Percentiles rank a stretch among this genome's conserved stretches.
These are phyloP conservation scores for Danaus plexippus DNA, from an alignment of 1,140 invertebrate species.

Conservation along the genomic window DNA sequence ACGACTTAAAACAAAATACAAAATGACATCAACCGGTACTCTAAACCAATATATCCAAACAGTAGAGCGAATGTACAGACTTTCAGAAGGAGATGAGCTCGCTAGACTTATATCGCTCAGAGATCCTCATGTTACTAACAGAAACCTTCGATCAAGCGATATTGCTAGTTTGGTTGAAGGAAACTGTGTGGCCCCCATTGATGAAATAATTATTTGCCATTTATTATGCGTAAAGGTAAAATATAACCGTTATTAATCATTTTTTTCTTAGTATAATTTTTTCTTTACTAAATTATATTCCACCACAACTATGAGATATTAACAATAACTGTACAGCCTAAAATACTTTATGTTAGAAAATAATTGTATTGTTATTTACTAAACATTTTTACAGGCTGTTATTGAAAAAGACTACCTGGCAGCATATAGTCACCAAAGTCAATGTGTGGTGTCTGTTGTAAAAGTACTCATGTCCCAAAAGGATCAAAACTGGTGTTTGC, in stretches of 20 bases:
- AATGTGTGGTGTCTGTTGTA: conserved; percentile 83
- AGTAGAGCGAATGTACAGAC: conserved; percentile 71
- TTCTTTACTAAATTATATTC: conserved; percentile 28
- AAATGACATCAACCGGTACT: conserved; percentile 62
- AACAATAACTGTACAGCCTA: too few relatives aligned
- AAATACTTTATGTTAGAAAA: too few relatives aligned
- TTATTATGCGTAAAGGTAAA: conserved; percentile 75
- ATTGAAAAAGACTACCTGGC: conserved; percentile 76
- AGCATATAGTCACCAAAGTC: conserved; percentile 85
- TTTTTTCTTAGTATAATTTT: conserved; percentile 11
- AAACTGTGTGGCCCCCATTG: conserved; percentile 80
- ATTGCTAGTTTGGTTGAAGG: conserved; percentile 81
- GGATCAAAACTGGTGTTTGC: conserved; percentile 96
- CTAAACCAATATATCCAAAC: conserved; percentile 68
- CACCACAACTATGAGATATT: conserved; percentile 22
- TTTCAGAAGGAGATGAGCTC: conserved; percentile 73
- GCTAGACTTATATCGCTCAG: conserved; percentile 81
- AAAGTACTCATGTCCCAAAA: conserved; percentile 90
- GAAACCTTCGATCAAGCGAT: conserved; percentile 78
- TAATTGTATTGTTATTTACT: too few relatives aligned
- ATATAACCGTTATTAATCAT: too few relatives aligned
- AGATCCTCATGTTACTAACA: conserved; percentile 81
- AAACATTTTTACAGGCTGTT: too few relatives aligned
- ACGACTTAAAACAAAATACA: background rate
- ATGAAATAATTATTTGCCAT: conserved; percentile 86